Evolutionary conservation across 2,113 vertebrate species (phyloP).

Genomic region (Hemicordylus capensis): DNA sequence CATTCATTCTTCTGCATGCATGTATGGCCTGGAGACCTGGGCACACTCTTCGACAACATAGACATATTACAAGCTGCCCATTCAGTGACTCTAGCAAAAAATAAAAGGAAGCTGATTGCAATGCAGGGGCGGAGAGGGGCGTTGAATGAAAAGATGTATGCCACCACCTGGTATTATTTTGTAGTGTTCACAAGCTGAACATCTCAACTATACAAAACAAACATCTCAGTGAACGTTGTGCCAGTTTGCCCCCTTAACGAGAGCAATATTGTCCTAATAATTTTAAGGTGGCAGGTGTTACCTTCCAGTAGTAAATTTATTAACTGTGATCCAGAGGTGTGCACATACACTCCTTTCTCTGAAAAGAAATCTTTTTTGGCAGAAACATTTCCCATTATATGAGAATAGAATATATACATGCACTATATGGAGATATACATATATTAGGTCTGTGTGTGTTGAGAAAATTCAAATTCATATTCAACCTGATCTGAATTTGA

Average conservation of each 20-base stretch:
- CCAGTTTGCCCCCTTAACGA: background rate
- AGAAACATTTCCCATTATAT: background rate
- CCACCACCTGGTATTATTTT: background rate
- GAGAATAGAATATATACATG: too few relatives aligned
- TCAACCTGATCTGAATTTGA: too few relatives aligned
- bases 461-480: too few relatives aligned
- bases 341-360: background rate
- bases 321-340: background rate
- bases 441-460: too few relatives aligned
- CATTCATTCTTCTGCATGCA: background rate
- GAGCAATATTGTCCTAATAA: background rate
- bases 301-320: background rate
- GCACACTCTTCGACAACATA: too few relatives aligned
- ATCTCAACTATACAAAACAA: background rate
- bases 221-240: background rate
- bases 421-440: too few relatives aligned
- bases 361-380: background rate
- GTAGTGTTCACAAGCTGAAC: background rate
- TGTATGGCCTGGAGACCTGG: too few relatives aligned
- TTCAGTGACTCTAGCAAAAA: background rate
- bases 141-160: background rate
- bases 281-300: background rate
- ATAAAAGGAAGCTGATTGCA: background rate
- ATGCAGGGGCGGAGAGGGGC: too few relatives aligned
- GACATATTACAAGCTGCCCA: background rate